Conservation (phyloP, 2,797 vertebrate genomes). For the Artibeus lituratus region DNA sequence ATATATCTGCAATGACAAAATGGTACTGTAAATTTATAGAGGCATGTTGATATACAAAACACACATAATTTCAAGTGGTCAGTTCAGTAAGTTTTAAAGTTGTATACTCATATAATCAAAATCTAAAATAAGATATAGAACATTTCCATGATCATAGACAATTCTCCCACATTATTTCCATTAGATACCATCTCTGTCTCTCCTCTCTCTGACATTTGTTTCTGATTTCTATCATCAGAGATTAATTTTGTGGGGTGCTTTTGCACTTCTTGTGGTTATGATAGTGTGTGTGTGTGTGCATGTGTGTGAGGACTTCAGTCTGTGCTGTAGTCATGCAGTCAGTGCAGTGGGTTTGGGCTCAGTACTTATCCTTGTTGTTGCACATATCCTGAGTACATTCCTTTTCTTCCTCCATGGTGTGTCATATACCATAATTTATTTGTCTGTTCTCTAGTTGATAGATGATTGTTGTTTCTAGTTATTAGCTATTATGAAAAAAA, state of each 20-base stretch:
- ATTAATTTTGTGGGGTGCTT: not conserved
- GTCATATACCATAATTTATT: not conserved
- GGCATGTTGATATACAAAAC: not conserved
- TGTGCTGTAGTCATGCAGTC: not conserved
- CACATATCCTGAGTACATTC: not conserved
- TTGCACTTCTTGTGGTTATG: not conserved
- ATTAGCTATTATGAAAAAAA: not conserved
- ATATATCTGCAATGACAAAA: not conserved
- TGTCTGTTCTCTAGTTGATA: not conserved
- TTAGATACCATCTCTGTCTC: not conserved
- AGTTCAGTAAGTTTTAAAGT: not conserved
- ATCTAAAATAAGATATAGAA: not conserved
- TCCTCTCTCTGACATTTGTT: not conserved
- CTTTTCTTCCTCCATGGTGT: not conserved
- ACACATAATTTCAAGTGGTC: not conserved
- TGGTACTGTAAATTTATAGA: not conserved
- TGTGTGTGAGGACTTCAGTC: not conserved
- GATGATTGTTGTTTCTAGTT: not conserved
- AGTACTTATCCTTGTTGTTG: not conserved
- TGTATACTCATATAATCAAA: not conserved
- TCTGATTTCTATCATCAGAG: not conserved
- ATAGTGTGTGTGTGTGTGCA: not conserved
- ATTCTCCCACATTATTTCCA: not conserved
- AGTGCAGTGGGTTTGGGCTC: not conserved
- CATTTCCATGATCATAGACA: not conserved